Evolutionary conservation across 2,113 vertebrate species (phyloP).

Genomic region (Podarcis raffonei): DNA sequence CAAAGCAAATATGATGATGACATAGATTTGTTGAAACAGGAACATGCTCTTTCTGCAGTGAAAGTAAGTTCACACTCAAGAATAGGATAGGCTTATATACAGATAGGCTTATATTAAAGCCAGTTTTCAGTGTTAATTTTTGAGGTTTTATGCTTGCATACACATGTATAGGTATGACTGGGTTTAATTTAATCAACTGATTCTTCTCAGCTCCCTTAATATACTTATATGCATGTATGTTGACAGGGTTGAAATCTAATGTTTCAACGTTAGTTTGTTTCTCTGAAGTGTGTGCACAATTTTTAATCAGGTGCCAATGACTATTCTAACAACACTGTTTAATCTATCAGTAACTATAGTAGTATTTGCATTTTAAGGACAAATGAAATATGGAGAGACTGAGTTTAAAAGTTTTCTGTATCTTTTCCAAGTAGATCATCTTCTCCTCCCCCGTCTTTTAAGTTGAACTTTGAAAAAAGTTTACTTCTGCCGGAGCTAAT

Average conservation of each 20-base stretch:
- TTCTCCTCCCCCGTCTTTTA: slow-evolving; percentile 10
- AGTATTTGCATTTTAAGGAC: slow-evolving; percentile 21
- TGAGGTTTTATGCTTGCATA: background rate
- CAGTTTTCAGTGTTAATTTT: background rate
- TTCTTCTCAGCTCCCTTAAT: background rate
- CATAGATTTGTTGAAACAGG: slow-evolving; percentile 82
- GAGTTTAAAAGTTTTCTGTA: background rate
- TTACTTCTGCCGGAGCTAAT: slow-evolving; percentile 22
- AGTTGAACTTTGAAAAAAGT: background rate
- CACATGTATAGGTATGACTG: background rate
- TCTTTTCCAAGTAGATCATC: background rate
- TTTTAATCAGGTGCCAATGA: background rate
- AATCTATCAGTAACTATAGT: background rate
- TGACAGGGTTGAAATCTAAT: background rate
- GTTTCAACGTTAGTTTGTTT: background rate
- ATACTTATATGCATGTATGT: background rate
- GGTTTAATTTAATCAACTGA: slow-evolving; percentile 14
- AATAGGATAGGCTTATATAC: background rate
- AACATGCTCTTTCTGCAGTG: slow-evolving; percentile 82
- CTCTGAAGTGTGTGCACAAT: background rate
- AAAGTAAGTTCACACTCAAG: slow-evolving; percentile 77
- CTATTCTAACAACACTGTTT: background rate
- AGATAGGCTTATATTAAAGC: background rate
- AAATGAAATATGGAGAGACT: rapidly evolving
- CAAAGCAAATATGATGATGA: slow-evolving; percentile 82